phyloP scores from a whole-genome alignment of 1,140 invertebrate species.

The Venustaconcha ellipsiformis region DNA sequence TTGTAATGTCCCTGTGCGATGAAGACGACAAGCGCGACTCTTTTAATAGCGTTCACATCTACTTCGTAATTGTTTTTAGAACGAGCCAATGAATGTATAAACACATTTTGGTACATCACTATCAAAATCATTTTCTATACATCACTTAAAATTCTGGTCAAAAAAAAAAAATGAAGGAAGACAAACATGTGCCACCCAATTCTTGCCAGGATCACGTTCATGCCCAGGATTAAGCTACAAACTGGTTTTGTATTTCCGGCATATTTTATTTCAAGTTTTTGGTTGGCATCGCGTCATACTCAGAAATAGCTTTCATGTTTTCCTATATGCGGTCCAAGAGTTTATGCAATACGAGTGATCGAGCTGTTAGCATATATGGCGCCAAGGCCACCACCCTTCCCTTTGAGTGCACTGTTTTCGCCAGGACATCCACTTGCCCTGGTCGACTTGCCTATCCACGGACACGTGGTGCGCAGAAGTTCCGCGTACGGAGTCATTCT shows the following conservation, averaged over 20 bases:
- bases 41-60: neutral
- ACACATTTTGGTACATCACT: neutral
- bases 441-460: slow-evolving; percentile 8
- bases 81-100: neutral
- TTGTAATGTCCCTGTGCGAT: slow-evolving; percentile 1
- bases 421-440: neutral
- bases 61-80: neutral
- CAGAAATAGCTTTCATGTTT: neutral
- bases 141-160: slow-evolving; percentile 1
- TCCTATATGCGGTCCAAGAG: slow-evolving; percentile 5
- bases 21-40: neutral
- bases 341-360: neutral
- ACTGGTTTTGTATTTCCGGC: neutral
- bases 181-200: neutral
- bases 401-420: neutral
- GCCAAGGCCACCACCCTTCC: neutral
- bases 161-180: slow-evolving; percentile 6
- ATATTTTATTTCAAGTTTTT: neutral
- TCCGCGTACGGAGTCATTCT: slow-evolving; percentile 11
- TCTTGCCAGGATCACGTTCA: neutral
- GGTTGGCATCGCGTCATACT: neutral
- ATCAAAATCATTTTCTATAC: neutral
- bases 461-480: slow-evolving; percentile 5
- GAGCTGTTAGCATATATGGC: slow-evolving; percentile 1
- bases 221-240: neutral